Percentiles rank a stretch among this genome's conserved stretches.
Evolutionary conservation across 2,888 invertebrate genomes (phyloP).

Genomic region (Hydrotaea diabolus): DNA sequence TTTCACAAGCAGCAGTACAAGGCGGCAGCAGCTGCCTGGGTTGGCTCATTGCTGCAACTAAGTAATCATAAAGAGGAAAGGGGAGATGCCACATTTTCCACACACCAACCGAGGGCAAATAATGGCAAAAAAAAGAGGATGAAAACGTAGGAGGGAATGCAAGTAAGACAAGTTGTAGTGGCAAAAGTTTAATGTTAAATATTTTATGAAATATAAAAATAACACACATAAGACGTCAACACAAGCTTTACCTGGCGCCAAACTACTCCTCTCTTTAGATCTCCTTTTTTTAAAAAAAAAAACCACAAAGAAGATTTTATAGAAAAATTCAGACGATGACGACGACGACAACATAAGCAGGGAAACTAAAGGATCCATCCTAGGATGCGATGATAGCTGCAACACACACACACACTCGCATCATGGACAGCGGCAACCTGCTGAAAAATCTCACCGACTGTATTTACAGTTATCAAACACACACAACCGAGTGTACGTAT

Average conservation of each 20-base stretch:
- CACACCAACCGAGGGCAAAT: too few species aligned
- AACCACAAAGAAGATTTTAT: conserved; percentile 1
- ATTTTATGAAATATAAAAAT: conserved; percentile 60
- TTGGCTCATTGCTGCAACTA: background rate
- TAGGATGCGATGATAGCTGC: conserved; percentile 40
- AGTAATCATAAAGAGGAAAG: background rate
- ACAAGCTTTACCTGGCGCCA: background rate
- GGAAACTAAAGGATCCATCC: background rate
- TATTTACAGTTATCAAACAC: conserved; percentile 60
- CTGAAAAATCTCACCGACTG: conserved; percentile 52
- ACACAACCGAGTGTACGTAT: background rate
- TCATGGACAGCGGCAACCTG: background rate
- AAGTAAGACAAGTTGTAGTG: conserved; percentile 8
- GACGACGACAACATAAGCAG: background rate
- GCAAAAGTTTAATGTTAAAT: conserved; percentile 63
- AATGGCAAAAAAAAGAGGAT: conserved; percentile 30
- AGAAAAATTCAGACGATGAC: conserved; percentile 6
- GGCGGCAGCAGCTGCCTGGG: conserved; percentile 2
- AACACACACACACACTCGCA: conserved; percentile 20
- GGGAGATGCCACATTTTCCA: too few species aligned
- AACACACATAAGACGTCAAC: conserved; percentile 4
- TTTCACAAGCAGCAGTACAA: background rate
- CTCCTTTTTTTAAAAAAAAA: too few species aligned
- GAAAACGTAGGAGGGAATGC: background rate
- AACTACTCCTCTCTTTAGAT: background rate